Conservation (phyloP, 1,140 invertebrate genomes). For the Lepidurus couesii region DNA sequence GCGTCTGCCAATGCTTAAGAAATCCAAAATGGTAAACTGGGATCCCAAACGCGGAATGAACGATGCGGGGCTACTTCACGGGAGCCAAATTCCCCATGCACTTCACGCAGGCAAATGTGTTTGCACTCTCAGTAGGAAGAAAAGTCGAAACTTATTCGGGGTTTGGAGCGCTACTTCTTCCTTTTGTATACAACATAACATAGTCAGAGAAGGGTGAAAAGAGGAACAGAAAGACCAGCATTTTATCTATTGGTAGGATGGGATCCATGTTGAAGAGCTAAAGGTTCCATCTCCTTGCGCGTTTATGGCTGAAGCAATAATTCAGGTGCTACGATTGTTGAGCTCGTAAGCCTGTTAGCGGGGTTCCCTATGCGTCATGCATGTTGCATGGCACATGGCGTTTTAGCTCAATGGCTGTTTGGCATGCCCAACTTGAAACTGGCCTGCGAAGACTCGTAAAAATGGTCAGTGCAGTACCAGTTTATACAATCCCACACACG, state of each 20-base stretch:
- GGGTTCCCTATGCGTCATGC: not conserved
- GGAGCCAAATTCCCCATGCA: conserved; percentile 18
- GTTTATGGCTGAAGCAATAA: too few species aligned
- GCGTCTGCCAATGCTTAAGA: not conserved
- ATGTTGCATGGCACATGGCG: conserved; percentile 17
- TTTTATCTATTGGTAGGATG: too few species aligned
- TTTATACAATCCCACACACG: not conserved
- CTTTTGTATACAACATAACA: too few species aligned
- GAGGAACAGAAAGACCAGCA: too few species aligned
- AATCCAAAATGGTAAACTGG: not conserved
- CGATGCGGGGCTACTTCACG: not conserved
- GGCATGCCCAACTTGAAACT: not conserved
- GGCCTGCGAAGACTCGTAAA: not conserved
- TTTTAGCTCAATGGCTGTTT: not conserved
- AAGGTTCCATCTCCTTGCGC: too few species aligned
- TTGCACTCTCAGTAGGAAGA: conserved; percentile 6
- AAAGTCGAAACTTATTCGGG: too few species aligned
- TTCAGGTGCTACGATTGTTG: too few species aligned
- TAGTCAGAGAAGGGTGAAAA: too few species aligned
- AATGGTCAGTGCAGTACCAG: not conserved
- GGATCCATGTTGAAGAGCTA: too few species aligned
- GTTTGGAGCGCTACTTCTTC: too few species aligned
- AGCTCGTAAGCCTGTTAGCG: too few species aligned
- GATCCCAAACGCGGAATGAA: not conserved
- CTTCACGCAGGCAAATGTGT: conserved; percentile 18